Base-by-base conservation (phyloP, 2,113 vertebrate species). In the Notothenia rossii region DNA sequence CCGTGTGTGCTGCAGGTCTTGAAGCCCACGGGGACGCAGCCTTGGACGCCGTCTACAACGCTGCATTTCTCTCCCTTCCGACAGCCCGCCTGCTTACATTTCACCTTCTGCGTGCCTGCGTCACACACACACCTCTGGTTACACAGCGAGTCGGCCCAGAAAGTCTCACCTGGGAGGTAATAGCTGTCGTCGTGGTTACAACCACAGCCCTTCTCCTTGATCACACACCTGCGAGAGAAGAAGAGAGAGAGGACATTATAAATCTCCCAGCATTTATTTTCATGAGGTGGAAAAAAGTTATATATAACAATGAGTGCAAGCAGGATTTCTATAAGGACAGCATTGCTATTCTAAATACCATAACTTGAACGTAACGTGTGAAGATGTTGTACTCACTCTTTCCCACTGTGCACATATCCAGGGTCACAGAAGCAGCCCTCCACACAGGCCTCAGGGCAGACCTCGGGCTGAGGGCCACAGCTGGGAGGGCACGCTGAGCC, bases 401-500 rank as follows among this genome's bases (percentile, higher is more conserved):
- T 20, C 66, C 82, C 72, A 60, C 76, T 84, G 15, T 2, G 54
- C 18, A 84, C 69, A 3, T 66, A 84, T 84, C 82, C 82, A 0
- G 1, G 8, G 15, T 84, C 82, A 75, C 82, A 84, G 66, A 79
- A 66, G 3, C 82, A 84, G 53, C 82, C 82, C 15, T 79, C 76
- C 22, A 60, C 65, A 48, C 82, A 84, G 5, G 8, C 5, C 2
- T 43, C 3, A 3, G 48, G 5, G 17, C 82, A 84, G 3, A 17
- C 3, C 2, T 33, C 59, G 8, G 72, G 76, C 60, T 49, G 53
- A 29, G 36, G 53, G 15, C 65, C 25, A 65, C 82, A 84, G 71
- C 1, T 70, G 51, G 33, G 1, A 12, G 76, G 69, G 48, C 82
- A 84, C 33, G 76, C 65, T 2, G 82, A n/a, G 13, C 82, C 76